A percentile compares a stretch with the other conserved stretches of the same genome.
Evolutionary conservation across 2,888 invertebrate genomes (phyloP).

Genomic region (Diarsia mendica): DNA sequence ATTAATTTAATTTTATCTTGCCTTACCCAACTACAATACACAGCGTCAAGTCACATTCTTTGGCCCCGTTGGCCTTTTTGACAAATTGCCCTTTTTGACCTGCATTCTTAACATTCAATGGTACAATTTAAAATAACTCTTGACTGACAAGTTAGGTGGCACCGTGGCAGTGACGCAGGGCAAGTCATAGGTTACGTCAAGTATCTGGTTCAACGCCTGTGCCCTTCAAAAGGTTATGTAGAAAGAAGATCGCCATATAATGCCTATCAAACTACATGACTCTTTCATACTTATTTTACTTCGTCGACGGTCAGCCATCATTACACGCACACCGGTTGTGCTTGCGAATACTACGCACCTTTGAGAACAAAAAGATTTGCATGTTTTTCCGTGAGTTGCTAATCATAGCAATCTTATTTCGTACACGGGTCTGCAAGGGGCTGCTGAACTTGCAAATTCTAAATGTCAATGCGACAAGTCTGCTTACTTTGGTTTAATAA

Average conservation of each 20-base stretch:
- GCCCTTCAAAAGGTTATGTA: background rate
- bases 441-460: constrained; percentile 17
- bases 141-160: constrained; percentile 26
- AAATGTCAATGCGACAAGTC: constrained; percentile 45
- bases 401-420: background rate
- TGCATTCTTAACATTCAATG: constrained; percentile 42
- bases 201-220: background rate
- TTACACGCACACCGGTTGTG: background rate
- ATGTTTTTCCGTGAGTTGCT: background rate
- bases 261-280: background rate
- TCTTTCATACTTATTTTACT: background rate
- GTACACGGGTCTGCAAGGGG: background rate
- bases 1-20: background rate
- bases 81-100: constrained; percentile 43
- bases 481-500: constrained; percentile 27
- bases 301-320: background rate
- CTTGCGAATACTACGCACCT: background rate
- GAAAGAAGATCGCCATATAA: background rate
- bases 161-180: background rate
- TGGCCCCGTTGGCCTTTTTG: constrained; percentile 37
- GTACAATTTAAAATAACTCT: constrained; percentile 36
- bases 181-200: constrained; percentile 36
- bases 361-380: background rate
- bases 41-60: constrained; percentile 19
- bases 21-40: background rate